phyloP scores from a whole-genome alignment of 1,140 invertebrate genomes.

The Chymomyza costata region DNA sequence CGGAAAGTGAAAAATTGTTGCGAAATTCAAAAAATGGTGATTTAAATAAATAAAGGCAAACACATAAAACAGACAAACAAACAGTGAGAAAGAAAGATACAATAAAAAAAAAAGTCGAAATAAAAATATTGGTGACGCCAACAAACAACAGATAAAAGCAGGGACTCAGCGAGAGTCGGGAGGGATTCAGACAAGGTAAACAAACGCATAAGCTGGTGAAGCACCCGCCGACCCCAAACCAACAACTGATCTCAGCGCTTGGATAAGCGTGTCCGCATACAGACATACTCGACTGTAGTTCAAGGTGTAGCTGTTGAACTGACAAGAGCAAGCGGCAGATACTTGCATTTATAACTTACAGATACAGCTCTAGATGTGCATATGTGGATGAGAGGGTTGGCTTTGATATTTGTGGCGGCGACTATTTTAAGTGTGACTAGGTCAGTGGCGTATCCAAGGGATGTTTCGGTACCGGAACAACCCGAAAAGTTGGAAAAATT shows the following conservation, averaged over 20 bases:
- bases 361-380: too few relatives aligned
- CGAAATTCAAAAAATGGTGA: conserved; percentile 20
- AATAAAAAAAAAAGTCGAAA: too few relatives aligned
- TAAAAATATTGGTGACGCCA: too few relatives aligned
- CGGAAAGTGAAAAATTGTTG: conserved; percentile 7
- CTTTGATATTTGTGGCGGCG: too few relatives aligned
- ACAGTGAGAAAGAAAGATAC: conserved; percentile 11
- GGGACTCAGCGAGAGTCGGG: conserved; percentile 31
- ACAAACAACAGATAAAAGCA: background rate
- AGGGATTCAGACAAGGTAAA: conserved; percentile 65
- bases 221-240: conserved; percentile 26
- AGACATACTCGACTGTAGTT: conserved; percentile 32
- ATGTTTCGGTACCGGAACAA: too few relatives aligned
- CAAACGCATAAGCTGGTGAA: conserved; percentile 33
- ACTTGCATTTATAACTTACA: conserved; percentile 34
- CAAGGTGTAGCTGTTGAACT: conserved; percentile 11
- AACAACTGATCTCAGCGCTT: conserved; percentile 44
- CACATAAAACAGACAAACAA: conserved; percentile 32
- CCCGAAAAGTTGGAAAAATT: too few relatives aligned
- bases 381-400: too few relatives aligned
- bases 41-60: conserved; percentile 32
- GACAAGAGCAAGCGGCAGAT: conserved; percentile 30
- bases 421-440: too few relatives aligned
- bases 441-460: too few relatives aligned
- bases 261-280: conserved; percentile 40